phyloP scores from a whole-genome alignment of 2,113 vertebrate species.

The Rhodinocichla rosea region DNA sequence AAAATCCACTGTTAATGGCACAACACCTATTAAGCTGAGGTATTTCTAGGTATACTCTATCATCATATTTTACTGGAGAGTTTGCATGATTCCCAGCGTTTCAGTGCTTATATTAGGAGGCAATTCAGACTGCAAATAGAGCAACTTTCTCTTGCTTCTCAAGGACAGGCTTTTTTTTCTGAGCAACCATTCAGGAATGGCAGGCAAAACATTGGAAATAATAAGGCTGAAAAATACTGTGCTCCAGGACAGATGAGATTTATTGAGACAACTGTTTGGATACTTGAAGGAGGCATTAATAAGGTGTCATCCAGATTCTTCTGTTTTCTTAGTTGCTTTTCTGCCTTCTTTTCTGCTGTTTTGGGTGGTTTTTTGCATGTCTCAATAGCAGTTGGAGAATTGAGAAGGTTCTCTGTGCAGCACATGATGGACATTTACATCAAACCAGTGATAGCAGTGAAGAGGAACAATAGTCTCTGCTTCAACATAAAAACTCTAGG shows the following conservation, averaged over 20 bases:
- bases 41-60: conserved; percentile 72
- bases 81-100: conserved; percentile 73
- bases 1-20: conserved; percentile 77
- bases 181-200: conserved; percentile 46
- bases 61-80: conserved; percentile 72
- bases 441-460: neutral
- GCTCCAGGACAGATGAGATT: neutral
- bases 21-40: conserved; percentile 76
- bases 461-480: neutral
- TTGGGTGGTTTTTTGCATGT: neutral
- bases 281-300: conserved; percentile 17
- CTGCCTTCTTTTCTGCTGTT: neutral
- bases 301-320: neutral
- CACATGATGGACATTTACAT: neutral
- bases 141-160: conserved; percentile 67
- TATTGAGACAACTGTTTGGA: neutral
- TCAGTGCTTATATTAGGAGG: conserved; percentile 63
- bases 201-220: conserved; percentile 58
- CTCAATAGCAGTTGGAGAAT: neutral
- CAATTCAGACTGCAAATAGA: conserved; percentile 62
- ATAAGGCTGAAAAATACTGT: conserved; percentile 56
- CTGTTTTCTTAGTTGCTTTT: neutral
- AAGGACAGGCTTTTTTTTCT: conserved; percentile 69
- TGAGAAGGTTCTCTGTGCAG: neutral
- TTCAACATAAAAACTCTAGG: neutral